Evolutionary conservation across 1,140 invertebrate species (phyloP).

Genomic region (Philotrypesis tridentata): DNA sequence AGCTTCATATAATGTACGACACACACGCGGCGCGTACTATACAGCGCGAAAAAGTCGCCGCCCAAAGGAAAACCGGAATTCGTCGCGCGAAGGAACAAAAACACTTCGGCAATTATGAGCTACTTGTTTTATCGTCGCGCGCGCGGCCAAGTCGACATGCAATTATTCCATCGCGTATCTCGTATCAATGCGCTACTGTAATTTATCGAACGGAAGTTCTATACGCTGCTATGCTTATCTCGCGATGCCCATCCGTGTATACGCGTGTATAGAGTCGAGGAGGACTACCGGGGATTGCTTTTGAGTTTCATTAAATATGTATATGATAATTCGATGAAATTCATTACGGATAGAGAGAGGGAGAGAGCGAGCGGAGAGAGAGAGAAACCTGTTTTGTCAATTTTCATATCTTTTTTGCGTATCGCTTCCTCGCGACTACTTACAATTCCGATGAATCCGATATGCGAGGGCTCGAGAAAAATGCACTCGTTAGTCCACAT

Average conservation of each 20-base stretch:
- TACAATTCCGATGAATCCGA: background rate
- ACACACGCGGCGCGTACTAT: too few relatives aligned
- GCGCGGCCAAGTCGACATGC: slow-evolving; percentile 14
- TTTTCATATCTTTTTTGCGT: background rate
- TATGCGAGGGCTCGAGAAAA: background rate
- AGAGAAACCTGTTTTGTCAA: background rate
- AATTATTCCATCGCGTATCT: slow-evolving; percentile 38
- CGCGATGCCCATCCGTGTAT: background rate
- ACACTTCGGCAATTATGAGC: slow-evolving; percentile 5
- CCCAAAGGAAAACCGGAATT: slow-evolving; percentile 27
- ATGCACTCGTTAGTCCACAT: background rate
- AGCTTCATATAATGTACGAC: background rate
- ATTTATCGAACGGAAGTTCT: slow-evolving; percentile 29
- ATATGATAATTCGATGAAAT: slow-evolving; percentile 27
- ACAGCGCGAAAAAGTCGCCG: background rate
- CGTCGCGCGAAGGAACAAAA: slow-evolving; percentile 23
- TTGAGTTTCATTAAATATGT: slow-evolving; percentile 18
- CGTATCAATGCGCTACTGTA: slow-evolving; percentile 31
- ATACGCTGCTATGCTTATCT: background rate
- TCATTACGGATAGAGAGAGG: background rate
- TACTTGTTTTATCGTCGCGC: slow-evolving; percentile 30
- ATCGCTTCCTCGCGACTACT: background rate
- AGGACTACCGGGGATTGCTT: background rate
- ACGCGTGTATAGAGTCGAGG: too few relatives aligned
- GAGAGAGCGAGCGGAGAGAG: too few relatives aligned